A percentile compares a stretch with the other conserved stretches of the same genome.
These are phyloP conservation scores for Spilarctia lutea DNA, from an alignment of 2,888 invertebrate genomes.

Conservation along the genomic window DNA sequence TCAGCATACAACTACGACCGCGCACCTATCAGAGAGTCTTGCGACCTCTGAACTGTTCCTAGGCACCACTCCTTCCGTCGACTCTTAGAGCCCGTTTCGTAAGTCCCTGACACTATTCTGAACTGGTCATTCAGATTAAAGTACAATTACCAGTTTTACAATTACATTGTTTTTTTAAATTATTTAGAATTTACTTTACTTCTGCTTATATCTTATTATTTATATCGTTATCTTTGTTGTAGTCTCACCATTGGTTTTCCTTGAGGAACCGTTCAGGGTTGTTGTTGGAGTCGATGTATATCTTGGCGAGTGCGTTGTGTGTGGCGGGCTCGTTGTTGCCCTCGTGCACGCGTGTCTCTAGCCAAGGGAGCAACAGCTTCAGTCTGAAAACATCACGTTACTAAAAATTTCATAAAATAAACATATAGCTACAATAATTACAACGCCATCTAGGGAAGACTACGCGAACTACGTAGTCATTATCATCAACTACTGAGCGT, in stretches of 20 bases:
- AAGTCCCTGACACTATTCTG: no score
- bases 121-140: no score
- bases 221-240: no score
- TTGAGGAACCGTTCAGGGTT: constrained; percentile 99
- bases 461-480: neutral
- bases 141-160: no score
- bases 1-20: no score
- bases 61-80: no score
- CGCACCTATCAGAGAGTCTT: no score
- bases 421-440: neutral
- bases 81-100: no score
- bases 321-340: constrained; percentile 99
- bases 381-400: constrained; percentile 76
- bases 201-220: no score
- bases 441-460: neutral
- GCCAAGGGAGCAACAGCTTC: constrained; percentile 98
- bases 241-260: constrained; percentile 89
- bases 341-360: constrained; percentile 99
- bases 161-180: no score
- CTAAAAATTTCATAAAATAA: neutral
- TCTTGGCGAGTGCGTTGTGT: constrained; percentile 99
- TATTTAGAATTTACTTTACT: no score
- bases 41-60: no score
- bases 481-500: neutral
- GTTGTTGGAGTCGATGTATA: constrained; percentile 99